Conservation (phyloP, 2,797 vertebrate genomes). For the Rhabdophis nuchalis region DNA sequence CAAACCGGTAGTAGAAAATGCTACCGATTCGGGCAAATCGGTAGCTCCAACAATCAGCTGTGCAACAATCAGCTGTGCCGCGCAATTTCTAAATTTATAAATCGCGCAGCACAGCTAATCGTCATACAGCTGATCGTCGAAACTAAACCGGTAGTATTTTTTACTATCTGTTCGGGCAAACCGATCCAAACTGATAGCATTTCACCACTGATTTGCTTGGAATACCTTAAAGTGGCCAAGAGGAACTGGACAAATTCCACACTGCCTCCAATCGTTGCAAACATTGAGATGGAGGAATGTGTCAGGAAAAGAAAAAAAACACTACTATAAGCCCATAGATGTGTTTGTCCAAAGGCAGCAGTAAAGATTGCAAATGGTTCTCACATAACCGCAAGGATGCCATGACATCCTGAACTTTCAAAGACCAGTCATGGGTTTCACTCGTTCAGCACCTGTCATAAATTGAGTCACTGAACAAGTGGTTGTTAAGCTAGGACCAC, state of each 20-base stretch:
- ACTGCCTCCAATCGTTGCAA: not conserved
- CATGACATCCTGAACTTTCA: not conserved
- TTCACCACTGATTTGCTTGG: not conserved
- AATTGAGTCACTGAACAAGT: not conserved
- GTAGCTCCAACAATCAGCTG: too few relatives aligned
- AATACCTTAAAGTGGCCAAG: not conserved
- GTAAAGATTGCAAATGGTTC: not conserved
- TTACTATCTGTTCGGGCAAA: too few relatives aligned
- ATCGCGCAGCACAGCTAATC: too few relatives aligned
- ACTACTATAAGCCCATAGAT: not conserved
- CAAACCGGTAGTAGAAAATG: too few relatives aligned
- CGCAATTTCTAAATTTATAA: too few relatives aligned
- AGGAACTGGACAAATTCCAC: not conserved
- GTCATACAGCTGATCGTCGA: too few relatives aligned
- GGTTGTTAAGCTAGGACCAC: not conserved
- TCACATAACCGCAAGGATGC: not conserved
- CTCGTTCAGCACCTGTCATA: not conserved
- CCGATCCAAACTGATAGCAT: too few relatives aligned
- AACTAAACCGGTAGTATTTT: too few relatives aligned
- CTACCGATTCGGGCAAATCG: too few relatives aligned
- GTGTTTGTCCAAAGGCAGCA: not conserved
- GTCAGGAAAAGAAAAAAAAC: not conserved
- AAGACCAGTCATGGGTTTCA: not conserved
- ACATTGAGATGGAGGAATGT: not conserved
- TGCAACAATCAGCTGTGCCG: too few relatives aligned